Base-by-base conservation (phyloP, 2,113 vertebrate genomes). In the Nipponia nippon region DNA sequence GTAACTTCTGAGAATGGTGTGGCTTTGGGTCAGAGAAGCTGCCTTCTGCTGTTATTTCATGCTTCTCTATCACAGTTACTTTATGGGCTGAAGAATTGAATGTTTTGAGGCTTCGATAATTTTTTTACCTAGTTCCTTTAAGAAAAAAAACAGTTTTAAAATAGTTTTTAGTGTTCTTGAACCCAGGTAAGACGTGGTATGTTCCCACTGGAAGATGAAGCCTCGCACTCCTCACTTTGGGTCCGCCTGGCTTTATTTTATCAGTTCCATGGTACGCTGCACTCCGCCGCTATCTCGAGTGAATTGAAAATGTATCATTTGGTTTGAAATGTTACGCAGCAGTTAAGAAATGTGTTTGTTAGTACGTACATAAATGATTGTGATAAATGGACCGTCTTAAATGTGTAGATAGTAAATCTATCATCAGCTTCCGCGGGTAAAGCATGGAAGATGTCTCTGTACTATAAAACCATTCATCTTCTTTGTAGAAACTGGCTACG, bases 311-410 rank as follows among this genome's bases (percentile, higher is more conserved):
- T 49, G 30, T 65, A 55, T 90, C 13, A 36, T 94, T 96, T 91
- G 75, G 14, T 93, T 89, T 73, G 87, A 85, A 91, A 73, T 20
- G 53, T 81, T 85, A 59, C 2, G 1, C 83, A 36, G 81, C 53
- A 14, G 49, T 92, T 92, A 58, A 93, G 94, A 84, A 90, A 83
- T 38, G 27, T 44, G 30, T 95, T 82, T 90, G 8, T 90, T 93
- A 63, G 53, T 19, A 2, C 9, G 50, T 44, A 4, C 82, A 6
- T 77, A 95, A 94, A 93, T 56, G 84, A 25, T 23, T 5, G 25
- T 94, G 95, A 97, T 95, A 72, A 90, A 97, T 95, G 89, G n/a
- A 9, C 42, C 89, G 78, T 87, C 88, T 26, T 12, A 65, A 29
- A 53, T 34, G 25, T 21, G 65, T 46, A 5, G 56, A 65, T 58